Conservation (phyloP, 2,797 vertebrate genomes). For the Helostoma temminkii region DNA sequence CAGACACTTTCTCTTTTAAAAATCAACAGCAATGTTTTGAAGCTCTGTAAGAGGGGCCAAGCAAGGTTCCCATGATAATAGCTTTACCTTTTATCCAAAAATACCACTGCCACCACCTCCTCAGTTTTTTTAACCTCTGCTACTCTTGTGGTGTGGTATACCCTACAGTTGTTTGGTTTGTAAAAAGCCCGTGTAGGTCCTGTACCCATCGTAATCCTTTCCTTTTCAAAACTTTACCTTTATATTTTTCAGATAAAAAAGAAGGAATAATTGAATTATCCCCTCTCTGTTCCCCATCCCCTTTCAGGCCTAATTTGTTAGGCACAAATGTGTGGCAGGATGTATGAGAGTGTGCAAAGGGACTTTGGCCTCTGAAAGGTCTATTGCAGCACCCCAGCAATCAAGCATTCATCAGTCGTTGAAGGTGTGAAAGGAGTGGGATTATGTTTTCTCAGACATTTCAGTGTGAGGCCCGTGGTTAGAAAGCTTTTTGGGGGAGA, state of each 20-base stretch:
- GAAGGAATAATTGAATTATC: conserved; percentile 94
- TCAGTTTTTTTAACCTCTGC: conserved; percentile 28
- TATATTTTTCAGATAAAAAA: conserved; percentile 73
- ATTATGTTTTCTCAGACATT: conserved; percentile 91
- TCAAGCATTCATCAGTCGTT: conserved; percentile 90
- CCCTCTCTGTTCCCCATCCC: conserved; percentile 75
- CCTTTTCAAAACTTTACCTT: conserved; percentile 82
- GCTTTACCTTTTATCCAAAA: conserved; percentile 57
- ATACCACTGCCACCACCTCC: conserved; percentile 21
- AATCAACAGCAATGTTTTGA: not conserved
- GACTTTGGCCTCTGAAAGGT: conserved; percentile 89
- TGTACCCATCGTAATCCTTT: conserved; percentile 87
- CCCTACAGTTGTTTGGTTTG: conserved; percentile 76
- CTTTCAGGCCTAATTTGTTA: conserved; percentile 93
- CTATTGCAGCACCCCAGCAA: conserved; percentile 91
- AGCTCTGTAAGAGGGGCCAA: conserved; percentile 11
- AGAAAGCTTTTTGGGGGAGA: conserved; percentile 24
- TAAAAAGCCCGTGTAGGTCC: conserved; percentile 86
- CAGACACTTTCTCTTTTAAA: conserved; percentile 27
- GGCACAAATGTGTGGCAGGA: conserved; percentile 94
- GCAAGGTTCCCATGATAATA: conserved; percentile 19
- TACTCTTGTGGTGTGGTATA: conserved; percentile 75
- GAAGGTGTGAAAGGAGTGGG: conserved; percentile 86
- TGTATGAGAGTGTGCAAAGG: conserved; percentile 83
- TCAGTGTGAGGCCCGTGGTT: conserved; percentile 64